Evolutionary conservation across 2,113 vertebrate genomes (phyloP).

Genomic region (Aspidoscelis tigris): DNA sequence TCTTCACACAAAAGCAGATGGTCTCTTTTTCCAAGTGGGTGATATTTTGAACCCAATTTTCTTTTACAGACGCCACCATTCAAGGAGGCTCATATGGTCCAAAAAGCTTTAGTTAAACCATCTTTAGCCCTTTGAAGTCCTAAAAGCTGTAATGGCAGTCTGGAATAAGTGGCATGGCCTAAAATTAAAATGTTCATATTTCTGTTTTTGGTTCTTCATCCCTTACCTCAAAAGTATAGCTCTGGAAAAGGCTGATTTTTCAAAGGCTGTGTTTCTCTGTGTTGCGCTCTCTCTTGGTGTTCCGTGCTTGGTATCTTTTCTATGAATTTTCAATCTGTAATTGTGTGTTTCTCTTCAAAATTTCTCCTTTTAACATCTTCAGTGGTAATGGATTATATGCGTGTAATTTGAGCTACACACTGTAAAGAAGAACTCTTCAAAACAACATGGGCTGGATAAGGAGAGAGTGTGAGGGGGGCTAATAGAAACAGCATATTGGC

Average conservation of each 20-base stretch:
- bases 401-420: neutral
- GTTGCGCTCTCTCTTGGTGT: neutral
- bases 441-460: neutral
- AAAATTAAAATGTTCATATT: neutral
- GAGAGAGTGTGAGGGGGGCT: rapidly evolving
- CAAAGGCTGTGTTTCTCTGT: neutral
- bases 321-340: neutral
- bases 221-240: neutral
- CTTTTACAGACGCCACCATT: neutral
- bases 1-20: neutral
- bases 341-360: neutral
- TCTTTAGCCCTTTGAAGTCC: neutral
- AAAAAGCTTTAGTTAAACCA: neutral
- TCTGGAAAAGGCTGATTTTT: neutral
- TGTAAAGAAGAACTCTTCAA: conserved; percentile 20
- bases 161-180: rapidly evolving
- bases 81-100: neutral
- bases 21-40: neutral
- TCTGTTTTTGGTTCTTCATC: neutral
- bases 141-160: neutral
- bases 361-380: neutral
- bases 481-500: neutral
- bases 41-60: neutral
- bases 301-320: neutral
- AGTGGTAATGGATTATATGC: neutral